Evolutionary conservation across 64 coral and sea anemone genomes (phyloP), one percentile per base, ranked within the genome.

Genomic region (Actinia tenebrosa): DNA sequence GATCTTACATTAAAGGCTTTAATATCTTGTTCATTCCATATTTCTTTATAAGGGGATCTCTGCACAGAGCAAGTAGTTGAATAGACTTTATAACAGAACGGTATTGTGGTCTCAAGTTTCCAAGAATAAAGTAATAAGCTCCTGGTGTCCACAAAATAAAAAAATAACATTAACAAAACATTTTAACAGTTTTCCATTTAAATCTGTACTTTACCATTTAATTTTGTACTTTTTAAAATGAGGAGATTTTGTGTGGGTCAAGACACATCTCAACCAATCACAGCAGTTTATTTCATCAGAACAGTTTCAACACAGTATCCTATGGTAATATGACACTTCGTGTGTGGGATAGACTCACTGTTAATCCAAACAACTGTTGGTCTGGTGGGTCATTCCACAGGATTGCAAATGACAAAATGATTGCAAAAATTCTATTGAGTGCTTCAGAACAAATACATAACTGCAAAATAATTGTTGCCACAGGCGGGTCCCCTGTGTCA

Each of bases 1-100:
- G 1, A 64, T 94, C 92, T 22, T 64, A 30, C 19, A 96, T 80
- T 69, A 96, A 88, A 8, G 90, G 94, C 50, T 92, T 87, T 25
- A 92, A 68, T 60, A 95, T 89, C 54, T 42, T 89, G 68, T 92
- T 78, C 53, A 96, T 96, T 15, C 94, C 90, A 92, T 92, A 90
- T 17, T 81, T 96, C 4, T 64, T 80, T 53, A 96, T 90, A 16
- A 88, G 71, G 37, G 84, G 79, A 75, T 72, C 86, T 85, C 62
- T 83, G 58, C 88, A 89, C 8, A 96, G 85, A 25, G 94, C 88
- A 14, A 96, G 4, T 13, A 96, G 61, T 19, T 92, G 84, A 44
- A 96, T 95, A 3, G 7, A 66, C 68, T 89, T 92, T 18, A 90
- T 72, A 37, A 84, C 77, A 54, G 94, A 95, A 6, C 94, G 77